Evolutionary conservation across 1,140 invertebrate genomes (phyloP).

Genomic region (Papilio xuthus): DNA sequence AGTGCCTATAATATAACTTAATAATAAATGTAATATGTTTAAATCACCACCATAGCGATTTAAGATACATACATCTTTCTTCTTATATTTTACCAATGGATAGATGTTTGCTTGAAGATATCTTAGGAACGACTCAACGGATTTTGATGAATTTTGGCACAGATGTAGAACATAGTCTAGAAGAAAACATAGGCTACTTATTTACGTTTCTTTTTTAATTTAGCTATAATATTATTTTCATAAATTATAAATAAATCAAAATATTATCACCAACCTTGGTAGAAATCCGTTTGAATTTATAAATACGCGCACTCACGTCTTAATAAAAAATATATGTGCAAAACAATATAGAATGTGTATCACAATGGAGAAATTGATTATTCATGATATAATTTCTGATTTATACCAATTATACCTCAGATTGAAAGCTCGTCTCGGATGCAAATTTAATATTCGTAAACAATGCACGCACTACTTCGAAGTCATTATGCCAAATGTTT

Average conservation of each 20-base stretch:
- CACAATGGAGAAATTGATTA: not conserved
- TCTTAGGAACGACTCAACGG: too few relatives aligned
- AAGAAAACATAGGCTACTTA: too few relatives aligned
- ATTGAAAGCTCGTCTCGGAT: not conserved
- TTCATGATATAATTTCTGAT: not conserved
- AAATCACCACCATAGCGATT: not conserved
- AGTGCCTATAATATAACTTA: too few relatives aligned
- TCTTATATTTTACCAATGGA: too few relatives aligned
- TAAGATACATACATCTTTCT: not conserved
- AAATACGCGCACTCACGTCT: conserved; percentile 15
- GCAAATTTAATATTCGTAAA: not conserved
- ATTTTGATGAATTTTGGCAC: too few relatives aligned
- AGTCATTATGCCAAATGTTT: conserved; percentile 21
- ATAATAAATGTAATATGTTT: not conserved
- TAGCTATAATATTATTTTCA: too few relatives aligned
- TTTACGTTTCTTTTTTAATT: too few relatives aligned
- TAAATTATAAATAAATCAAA: not conserved
- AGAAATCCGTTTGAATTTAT: conserved; percentile 14
- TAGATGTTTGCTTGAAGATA: too few relatives aligned
- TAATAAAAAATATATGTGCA: not conserved
- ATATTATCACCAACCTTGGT: not conserved
- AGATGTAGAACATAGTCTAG: too few relatives aligned
- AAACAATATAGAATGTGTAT: not conserved
- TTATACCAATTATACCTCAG: not conserved
- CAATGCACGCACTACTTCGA: not conserved